A percentile compares a stretch with the other conserved stretches of the same genome.
Evolutionary conservation across 1,140 invertebrate species (phyloP).

Genomic region (Tetraneura akinire): DNA sequence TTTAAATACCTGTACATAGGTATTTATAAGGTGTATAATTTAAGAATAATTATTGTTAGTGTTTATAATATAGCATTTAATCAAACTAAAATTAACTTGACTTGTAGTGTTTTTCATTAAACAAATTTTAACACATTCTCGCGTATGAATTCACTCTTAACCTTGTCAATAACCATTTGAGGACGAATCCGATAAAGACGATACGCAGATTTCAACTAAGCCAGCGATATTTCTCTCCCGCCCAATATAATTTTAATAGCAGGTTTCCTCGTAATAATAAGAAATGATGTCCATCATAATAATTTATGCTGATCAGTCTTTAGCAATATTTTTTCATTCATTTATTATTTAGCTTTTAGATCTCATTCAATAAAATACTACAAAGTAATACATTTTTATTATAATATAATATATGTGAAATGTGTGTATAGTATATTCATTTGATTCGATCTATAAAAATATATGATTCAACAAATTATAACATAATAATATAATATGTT

Average conservation of each 20-base stretch:
- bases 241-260: background rate
- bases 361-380: conserved; percentile 40
- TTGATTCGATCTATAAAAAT: background rate
- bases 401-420: background rate
- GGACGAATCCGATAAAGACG: conserved; percentile 39
- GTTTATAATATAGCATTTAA: too few species aligned
- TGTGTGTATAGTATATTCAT: too few species aligned
- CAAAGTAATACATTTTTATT: background rate
- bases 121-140: background rate
- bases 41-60: too few species aligned
- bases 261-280: conserved; percentile 2
- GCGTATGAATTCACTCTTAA: background rate
- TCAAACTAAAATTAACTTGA: too few species aligned
- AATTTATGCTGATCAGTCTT: conserved; percentile 23
- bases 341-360: conserved; percentile 3
- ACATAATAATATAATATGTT: background rate
- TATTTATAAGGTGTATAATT: too few species aligned
- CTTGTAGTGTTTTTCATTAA: too few species aligned
- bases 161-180: conserved; percentile 21
- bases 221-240: conserved; percentile 6
- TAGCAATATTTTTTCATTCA: conserved; percentile 22
- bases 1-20: too few species aligned
- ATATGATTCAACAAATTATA: background rate
- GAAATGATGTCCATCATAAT: conserved; percentile 29
- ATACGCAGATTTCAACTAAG: background rate